Base-by-base conservation (phyloP, 1,140 invertebrate genomes). In the Magallana ariakensis region DNA sequence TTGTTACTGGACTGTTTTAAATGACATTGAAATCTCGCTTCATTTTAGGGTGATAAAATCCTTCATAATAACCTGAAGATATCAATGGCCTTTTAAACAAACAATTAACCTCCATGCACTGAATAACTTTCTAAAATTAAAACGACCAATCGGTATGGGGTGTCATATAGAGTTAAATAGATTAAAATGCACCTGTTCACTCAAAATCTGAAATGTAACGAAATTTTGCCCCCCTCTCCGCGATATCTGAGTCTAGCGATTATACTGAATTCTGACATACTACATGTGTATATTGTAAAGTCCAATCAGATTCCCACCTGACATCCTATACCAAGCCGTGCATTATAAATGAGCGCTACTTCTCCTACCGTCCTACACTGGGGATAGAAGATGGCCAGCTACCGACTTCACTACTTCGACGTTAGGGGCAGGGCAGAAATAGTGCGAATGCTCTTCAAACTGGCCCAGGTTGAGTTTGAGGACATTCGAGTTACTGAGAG, bases 341-440 rank as follows among this genome's bases (percentile, higher is more conserved):
- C 66, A 75, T 75, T 75, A 75, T 75, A 75, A 75, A 75, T 75
- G 66, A 75, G 33, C 66, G 66, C 22, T 75, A 75, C 19, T 26
- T 26, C 9, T n/a, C n/a, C n/a, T 46, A 46, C 33, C 9, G 22
- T 75, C 2, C 66, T 26, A 26, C 22, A 46, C 33, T 46, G 22
- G 9, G 22, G 33, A 26, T 26, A 11, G 11, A 26, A 75, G 66
- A 91, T 91, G 91, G 85, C 91, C 19, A 85, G 80, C 15, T 91
- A 91, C 86, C 91, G 89, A 57, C 83, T 92, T 54, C 53, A 75
- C 54, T 93, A 93, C 86, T 93, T 93, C 81, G 89, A 92, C 80
- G 87, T 84, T 1, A 70, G 88, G 26, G 92, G 89, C 7, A 55
- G 91, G 11, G 92, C 89, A 1, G 92, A 93, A 85, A 70, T 92